Base-by-base conservation (phyloP, 2,888 invertebrate species). In the Dendrolimus pini region DNA sequence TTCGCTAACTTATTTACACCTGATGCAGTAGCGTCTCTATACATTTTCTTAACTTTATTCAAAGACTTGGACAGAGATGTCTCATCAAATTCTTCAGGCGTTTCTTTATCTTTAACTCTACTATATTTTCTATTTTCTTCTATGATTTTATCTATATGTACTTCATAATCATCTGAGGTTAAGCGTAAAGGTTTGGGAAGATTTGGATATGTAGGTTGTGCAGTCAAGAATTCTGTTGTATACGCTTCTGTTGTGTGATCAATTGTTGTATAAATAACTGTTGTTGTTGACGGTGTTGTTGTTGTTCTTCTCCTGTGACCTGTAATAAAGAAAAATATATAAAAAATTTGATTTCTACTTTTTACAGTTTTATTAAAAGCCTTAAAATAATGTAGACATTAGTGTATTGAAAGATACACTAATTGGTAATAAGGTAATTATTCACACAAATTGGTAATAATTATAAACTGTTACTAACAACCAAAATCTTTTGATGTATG, bases 21-120 rank as follows among this genome's bases (percentile, higher is more conserved):
- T 1, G 87, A 83, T 9, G 76, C 79, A n/a, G 80, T 67, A 41
- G 89, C 82, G 70, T 89, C 89, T 87, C 89, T 89, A 71, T 89
- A 89, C 85, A 89, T 83, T 85, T 89, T 90, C 78, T 89, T 90
- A 78, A 84, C 79, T 74, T 85, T 89, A 85, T 80, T 83, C 66
- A 80, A 67, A 62, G 81, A 77, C 67, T 84, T 85, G 58, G 82
- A 62, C 65, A 88, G 62, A 41, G 84, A 78, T 56, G 69, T 62
- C 63, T 85, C 85, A 61, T 85, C 83, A 71, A 87, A 59, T 64
- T 83, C 83, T 59, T 78, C 66, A 60, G 79, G 61, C 52, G 81
- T 66, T 79, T 89, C 88, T 76, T 80, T 83, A 66, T 81, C 78
- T 69, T 67, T 68, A 63, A 76, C 63, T 67, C 75, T 75, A 67